Conservation (phyloP, 2,888 invertebrate species). For the Litoditis marina region DNA sequence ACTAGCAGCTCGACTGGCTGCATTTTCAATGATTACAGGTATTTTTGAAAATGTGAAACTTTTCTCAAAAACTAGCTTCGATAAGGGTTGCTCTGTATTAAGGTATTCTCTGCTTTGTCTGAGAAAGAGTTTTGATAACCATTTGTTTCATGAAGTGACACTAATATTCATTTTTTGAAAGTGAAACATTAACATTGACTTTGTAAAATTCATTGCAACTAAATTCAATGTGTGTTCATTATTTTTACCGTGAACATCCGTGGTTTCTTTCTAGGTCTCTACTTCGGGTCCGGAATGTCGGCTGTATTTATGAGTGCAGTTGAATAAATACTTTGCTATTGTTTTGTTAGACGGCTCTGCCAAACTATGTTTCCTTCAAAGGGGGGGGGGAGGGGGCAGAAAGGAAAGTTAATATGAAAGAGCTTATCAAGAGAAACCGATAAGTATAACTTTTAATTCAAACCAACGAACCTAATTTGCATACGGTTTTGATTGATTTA, state of each 20-base stretch:
- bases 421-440: too few species aligned
- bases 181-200: background rate
- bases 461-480: too few species aligned
- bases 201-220: background rate
- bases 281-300: constrained; percentile 15
- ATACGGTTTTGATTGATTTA: too few species aligned
- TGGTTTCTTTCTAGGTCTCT: constrained; percentile 11
- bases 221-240: background rate
- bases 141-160: too few species aligned
- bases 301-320: too few species aligned
- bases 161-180: background rate
- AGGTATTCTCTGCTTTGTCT: background rate
- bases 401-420: too few species aligned
- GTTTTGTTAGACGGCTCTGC: too few species aligned
- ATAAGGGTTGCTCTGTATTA: background rate
- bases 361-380: too few species aligned
- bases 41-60: background rate
- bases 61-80: background rate
- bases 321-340: too few species aligned
- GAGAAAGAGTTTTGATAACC: too few species aligned
- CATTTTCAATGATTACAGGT: constrained; percentile 13
- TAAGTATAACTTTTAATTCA: too few species aligned
- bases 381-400: too few species aligned
- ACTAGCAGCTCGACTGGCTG: constrained; percentile 10
- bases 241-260: background rate